Base-by-base conservation (phyloP, 2,888 invertebrate species). In the Hemithea aestivaria region DNA sequence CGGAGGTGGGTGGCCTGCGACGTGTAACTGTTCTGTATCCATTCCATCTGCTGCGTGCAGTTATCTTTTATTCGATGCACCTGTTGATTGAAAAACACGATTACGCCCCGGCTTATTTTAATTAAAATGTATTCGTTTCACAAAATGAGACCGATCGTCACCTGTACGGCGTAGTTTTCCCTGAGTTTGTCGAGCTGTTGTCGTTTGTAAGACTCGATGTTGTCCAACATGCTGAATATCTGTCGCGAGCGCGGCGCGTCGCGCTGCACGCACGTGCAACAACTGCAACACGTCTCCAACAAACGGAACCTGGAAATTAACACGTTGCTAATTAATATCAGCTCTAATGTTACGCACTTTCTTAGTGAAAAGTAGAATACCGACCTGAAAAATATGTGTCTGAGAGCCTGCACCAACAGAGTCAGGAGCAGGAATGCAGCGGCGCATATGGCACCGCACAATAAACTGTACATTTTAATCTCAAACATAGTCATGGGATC, bases 11-110 rank as follows among this genome's bases (percentile, higher is more conserved):
- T 94, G 29, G 95, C 92, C 80, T 97, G 97, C 22, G 92, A 90
- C 58, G 94, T 93, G 74, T 98, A 98, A 71, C 96, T 97, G 67
- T 92, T 94, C 65, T 96, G 93, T 53, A 98, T 95, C 92, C 95
- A 95, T 63, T 97, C 97, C 85, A 97, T 94, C 84, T 97, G 97
- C 70, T 95, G 95, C 12, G 93, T 91, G 72, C 97, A 98, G 68
- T 98, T 97, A 66, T 97, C 97, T 66, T 95, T 94, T 61, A 98
- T 96, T 51, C 95, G 90, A 74, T 94, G 93, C 56, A 97, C 96
- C 93, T 93, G 71, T 25, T 62, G 16, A 16, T 16, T 16, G 16
- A 16, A 5, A 16, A 16, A 16, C 5, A 16, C 5, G 16, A n/a
- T n/a, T n/a, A n/a, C n/a, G n/a, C n/a, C n/a, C n/a, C n/a, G 16